These are phyloP conservation scores for Plestiodon gilberti DNA, from an alignment of 2,113 vertebrate genomes.

Conservation along the genomic window DNA sequence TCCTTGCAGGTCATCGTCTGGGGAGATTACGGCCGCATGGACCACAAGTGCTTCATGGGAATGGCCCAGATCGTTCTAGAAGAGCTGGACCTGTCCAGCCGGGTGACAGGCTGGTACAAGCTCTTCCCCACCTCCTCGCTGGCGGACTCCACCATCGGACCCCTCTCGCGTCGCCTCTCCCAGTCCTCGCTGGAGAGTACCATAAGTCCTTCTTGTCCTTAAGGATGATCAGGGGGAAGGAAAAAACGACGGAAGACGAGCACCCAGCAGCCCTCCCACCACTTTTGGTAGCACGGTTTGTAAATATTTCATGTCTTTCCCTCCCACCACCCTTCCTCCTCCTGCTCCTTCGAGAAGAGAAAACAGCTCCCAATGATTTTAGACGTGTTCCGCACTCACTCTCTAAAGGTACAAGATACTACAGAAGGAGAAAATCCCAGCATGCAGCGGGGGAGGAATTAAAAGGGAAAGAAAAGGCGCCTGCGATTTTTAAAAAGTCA, in stretches of 20 bases:
- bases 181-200: constrained; percentile 98
- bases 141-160: constrained; percentile 93
- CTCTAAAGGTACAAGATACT: fast-evolving
- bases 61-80: constrained; percentile 98
- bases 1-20: constrained; percentile 91
- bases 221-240: constrained; percentile 51
- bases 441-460: not conserved
- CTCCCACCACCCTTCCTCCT: constrained; percentile 6
- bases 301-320: constrained; percentile 69
- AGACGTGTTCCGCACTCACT: not conserved
- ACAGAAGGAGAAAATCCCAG: not conserved
- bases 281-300: constrained; percentile 57
- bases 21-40: constrained; percentile 99
- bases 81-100: constrained; percentile 92
- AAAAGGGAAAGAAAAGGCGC: constrained; percentile 7
- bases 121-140: constrained; percentile 98
- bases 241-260: not conserved
- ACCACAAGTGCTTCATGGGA: constrained; percentile 99
- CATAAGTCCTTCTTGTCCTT: constrained; percentile 94
- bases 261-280: constrained; percentile 11
- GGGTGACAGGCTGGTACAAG: constrained; percentile 95
- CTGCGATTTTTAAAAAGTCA: not conserved
- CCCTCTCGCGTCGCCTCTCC: constrained; percentile 92
- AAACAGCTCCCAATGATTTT: not conserved
- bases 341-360: not conserved